Evolutionary conservation across 2,888 invertebrate genomes (phyloP).

Genomic region (Parasteatoda lunata): DNA sequence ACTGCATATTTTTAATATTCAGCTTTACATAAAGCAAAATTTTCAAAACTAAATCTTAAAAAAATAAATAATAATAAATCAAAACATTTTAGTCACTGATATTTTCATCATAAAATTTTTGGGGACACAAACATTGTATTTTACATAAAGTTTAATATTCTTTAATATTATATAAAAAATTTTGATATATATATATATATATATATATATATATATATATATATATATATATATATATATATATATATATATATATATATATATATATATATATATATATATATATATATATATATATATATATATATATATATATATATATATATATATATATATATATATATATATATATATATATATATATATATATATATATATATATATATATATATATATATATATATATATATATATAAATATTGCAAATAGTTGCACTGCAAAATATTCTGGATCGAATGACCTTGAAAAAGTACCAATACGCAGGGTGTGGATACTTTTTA

Average conservation of each 20-base stretch:
- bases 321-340: constrained; percentile 21
- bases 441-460: too few relatives aligned
- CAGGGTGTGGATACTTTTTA: too few relatives aligned
- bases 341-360: constrained; percentile 12
- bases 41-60: too few relatives aligned
- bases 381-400: not conserved
- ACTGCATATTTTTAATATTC: too few relatives aligned
- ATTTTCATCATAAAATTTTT: too few relatives aligned
- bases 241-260: constrained; percentile 18
- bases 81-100: too few relatives aligned
- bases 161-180: not conserved
- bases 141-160: too few relatives aligned
- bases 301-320: constrained; percentile 19
- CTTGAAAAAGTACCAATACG: too few relatives aligned
- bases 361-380: constrained; percentile 5
- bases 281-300: constrained; percentile 20
- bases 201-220: constrained; percentile 3
- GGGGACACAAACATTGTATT: too few relatives aligned
- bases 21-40: too few relatives aligned
- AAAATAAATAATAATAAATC: too few relatives aligned
- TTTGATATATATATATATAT: not conserved
- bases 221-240: constrained; percentile 20
- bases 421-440: too few relatives aligned
- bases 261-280: constrained; percentile 16
- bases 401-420: not conserved